These are phyloP conservation scores for Centropus bengalensis DNA, from an alignment of 2,113 vertebrate genomes.

Conservation along the genomic window DNA sequence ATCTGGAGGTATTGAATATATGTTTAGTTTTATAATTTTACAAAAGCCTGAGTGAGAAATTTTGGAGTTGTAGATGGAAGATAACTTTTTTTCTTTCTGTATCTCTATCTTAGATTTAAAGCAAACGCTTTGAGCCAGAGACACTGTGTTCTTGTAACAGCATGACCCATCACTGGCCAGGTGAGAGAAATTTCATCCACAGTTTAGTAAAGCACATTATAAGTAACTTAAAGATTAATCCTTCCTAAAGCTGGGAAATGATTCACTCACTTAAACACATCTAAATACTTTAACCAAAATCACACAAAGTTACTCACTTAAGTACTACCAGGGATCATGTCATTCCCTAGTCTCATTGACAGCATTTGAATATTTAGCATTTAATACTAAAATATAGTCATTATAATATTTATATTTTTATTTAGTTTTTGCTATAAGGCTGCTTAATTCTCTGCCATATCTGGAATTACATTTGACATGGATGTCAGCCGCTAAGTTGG, in stretches of 20 bases:
- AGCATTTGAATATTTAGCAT: not conserved
- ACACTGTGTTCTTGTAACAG: not conserved
- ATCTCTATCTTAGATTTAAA: not conserved
- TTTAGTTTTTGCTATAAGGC: not conserved
- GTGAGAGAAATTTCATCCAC: not conserved
- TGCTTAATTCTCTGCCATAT: conserved; percentile 53
- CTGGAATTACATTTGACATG: conserved; percentile 57
- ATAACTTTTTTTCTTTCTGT: not conserved
- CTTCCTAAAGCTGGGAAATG: not conserved
- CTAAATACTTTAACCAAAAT: not conserved
- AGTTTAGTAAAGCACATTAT: not conserved
- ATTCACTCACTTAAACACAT: not conserved
- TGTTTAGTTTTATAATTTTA: not conserved
- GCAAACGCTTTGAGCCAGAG: not conserved
- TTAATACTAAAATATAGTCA: not conserved
- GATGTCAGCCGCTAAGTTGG: conserved; percentile 33
- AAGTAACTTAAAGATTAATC: not conserved
- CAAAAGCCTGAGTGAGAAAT: not conserved
- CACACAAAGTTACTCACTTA: not conserved
- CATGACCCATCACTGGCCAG: not conserved
- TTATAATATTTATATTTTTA: not conserved
- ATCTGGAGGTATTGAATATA: not conserved
- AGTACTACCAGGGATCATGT: not conserved
- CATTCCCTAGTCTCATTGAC: not conserved
- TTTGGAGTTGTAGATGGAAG: not conserved